These are phyloP conservation scores for Panonychus citri DNA, from an alignment of 1,140 invertebrate species.

Conservation along the genomic window DNA sequence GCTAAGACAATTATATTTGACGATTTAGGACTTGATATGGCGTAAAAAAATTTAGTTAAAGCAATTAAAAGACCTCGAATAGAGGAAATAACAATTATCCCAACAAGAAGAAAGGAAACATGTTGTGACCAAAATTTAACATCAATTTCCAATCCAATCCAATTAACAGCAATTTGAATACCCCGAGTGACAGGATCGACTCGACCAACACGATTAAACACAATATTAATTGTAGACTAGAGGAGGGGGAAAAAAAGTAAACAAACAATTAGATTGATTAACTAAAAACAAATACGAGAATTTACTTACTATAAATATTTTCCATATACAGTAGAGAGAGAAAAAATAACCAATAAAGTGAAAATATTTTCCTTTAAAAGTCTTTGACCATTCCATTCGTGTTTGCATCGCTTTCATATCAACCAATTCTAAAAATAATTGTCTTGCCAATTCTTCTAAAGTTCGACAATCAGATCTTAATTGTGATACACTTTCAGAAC, in stretches of 20 bases:
- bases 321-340: slow-evolving; percentile 94
- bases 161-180: slow-evolving; percentile 88
- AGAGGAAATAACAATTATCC: slow-evolving; percentile 93
- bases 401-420: slow-evolving; percentile 81
- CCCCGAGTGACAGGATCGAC: slow-evolving; percentile 93
- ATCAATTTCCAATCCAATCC: slow-evolving; percentile 81
- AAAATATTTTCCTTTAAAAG: slow-evolving; percentile 94
- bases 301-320: slow-evolving; percentile 84
- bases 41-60: slow-evolving; percentile 99
- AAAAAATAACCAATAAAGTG: slow-evolving; percentile 98
- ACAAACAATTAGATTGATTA: neutral
- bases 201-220: slow-evolving; percentile 93
- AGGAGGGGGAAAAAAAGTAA: slow-evolving; percentile 18
- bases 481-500: slow-evolving; percentile 39
- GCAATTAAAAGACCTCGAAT: slow-evolving; percentile 86
- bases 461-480: slow-evolving; percentile 61
- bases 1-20: slow-evolving; percentile 94
- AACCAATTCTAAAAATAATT: slow-evolving; percentile 84
- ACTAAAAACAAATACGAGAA: neutral
- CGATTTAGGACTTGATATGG: slow-evolving; percentile 96
- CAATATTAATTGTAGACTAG: slow-evolving; percentile 87
- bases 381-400: slow-evolving; percentile 78
- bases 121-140: slow-evolving; percentile 94
- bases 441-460: slow-evolving; percentile 70
- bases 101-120: slow-evolving; percentile 86